Evolutionary conservation across 2,888 invertebrate genomes (phyloP).

Genomic region (Hyalella azteca): DNA sequence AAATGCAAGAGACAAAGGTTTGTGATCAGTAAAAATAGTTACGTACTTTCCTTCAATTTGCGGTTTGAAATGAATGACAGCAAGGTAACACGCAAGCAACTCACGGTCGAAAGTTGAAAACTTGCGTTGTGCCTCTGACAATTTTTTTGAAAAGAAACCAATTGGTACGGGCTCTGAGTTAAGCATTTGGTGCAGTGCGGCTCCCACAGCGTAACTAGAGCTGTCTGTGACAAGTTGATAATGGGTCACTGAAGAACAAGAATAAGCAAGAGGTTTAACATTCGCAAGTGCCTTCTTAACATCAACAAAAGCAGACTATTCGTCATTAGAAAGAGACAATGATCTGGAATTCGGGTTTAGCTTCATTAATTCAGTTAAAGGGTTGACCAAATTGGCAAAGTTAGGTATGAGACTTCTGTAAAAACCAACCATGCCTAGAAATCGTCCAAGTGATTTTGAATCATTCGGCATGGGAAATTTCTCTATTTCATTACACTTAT

Average conservation of each 20-base stretch:
- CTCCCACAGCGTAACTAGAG: conserved; percentile 10
- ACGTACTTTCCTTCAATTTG: too few species aligned
- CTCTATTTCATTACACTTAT: not conserved
- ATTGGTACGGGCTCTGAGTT: not conserved
- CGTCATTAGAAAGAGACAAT: not conserved
- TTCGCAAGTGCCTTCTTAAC: not conserved
- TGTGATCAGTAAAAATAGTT: too few species aligned
- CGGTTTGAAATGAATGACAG: too few species aligned
- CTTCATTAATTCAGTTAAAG: conserved; percentile 9
- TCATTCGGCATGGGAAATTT: not conserved
- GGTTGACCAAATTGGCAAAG: not conserved
- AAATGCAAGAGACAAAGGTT: too few species aligned
- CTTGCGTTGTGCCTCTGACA: conserved; percentile 15
- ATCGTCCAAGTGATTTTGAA: not conserved
- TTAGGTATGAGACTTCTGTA: conserved; percentile 21
- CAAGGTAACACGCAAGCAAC: too few species aligned
- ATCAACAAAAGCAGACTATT: not conserved
- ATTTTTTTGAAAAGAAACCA: conserved; percentile 33
- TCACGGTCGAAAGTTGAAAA: too few species aligned
- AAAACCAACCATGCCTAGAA: conserved; percentile 16
- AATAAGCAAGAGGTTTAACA: not conserved
- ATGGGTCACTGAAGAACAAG: not conserved
- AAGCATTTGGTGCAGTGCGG: conserved; percentile 33
- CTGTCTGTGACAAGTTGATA: conserved; percentile 17
- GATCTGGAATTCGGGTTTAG: not conserved